Evolutionary conservation across 2,113 vertebrate species (phyloP).

Genomic region (Mus pahari): DNA sequence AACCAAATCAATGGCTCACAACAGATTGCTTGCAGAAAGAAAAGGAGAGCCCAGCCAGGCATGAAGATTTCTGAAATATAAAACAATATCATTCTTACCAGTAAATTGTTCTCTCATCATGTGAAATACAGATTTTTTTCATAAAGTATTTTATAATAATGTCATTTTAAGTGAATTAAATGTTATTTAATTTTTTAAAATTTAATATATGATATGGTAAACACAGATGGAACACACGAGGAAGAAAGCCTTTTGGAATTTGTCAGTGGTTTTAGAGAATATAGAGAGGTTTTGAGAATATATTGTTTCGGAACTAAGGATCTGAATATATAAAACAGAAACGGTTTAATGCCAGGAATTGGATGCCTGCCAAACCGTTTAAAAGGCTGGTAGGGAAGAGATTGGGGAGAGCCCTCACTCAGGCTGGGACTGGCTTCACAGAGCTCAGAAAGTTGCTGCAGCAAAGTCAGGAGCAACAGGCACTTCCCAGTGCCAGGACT

Average conservation of each 20-base stretch:
- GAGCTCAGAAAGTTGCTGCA: neutral
- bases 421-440: neutral
- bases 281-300: neutral
- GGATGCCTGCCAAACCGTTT: neutral
- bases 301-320: neutral
- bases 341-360: neutral
- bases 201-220: neutral
- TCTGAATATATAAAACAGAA: constrained; percentile 1
- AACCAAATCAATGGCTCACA: neutral
- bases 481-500: neutral
- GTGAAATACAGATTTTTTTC: neutral
- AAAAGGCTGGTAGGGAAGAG: neutral
- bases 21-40: neutral
- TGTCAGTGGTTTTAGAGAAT: neutral
- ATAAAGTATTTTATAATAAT: neutral
- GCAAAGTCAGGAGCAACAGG: neutral
- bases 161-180: neutral
- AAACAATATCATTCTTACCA: neutral
- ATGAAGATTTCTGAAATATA: neutral
- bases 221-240: neutral
- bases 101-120: neutral
- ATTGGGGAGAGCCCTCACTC: neutral
- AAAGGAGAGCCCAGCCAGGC: neutral
- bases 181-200: neutral
- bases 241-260: neutral